phyloP scores from a whole-genome alignment of 2,113 vertebrate species.

The Semnopithecus entellus region DNA sequence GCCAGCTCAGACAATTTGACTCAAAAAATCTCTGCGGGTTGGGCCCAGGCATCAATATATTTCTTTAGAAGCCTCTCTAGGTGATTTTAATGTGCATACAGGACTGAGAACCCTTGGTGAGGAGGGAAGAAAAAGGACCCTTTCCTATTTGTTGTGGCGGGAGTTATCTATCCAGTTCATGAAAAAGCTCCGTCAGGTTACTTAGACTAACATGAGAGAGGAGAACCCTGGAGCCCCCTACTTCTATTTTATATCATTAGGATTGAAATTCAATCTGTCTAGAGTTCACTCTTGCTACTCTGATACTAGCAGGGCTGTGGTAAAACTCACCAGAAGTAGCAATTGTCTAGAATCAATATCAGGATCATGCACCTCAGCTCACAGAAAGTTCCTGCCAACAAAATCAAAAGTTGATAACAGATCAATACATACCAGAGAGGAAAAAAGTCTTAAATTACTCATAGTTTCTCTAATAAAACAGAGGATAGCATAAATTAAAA shows the following conservation, averaged over 20 bases:
- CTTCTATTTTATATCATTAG: not conserved
- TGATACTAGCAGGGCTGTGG: not conserved
- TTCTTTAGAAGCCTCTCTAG: not conserved
- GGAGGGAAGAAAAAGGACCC: not conserved
- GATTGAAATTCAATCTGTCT: not conserved
- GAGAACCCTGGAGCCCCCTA: not conserved
- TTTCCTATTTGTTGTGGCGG: not conserved
- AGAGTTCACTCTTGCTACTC: not conserved
- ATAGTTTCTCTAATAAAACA: not conserved
- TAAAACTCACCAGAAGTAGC: not conserved
- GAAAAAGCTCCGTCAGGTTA: not conserved
- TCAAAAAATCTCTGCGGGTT: not conserved
- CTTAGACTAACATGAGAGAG: not conserved
- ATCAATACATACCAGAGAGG: not conserved
- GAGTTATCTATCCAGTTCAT: not conserved
- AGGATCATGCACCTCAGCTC: not conserved
- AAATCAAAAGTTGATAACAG: not conserved
- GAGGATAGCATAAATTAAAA: not conserved
- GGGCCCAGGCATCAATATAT: not conserved
- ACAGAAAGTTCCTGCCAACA: not conserved
- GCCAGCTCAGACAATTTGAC: not conserved
- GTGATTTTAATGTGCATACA: not conserved
- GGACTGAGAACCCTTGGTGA: not conserved
- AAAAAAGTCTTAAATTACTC: not conserved
- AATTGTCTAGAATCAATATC: not conserved